Conservation (phyloP, 2,113 vertebrate species). For the Morone saxatilis region DNA sequence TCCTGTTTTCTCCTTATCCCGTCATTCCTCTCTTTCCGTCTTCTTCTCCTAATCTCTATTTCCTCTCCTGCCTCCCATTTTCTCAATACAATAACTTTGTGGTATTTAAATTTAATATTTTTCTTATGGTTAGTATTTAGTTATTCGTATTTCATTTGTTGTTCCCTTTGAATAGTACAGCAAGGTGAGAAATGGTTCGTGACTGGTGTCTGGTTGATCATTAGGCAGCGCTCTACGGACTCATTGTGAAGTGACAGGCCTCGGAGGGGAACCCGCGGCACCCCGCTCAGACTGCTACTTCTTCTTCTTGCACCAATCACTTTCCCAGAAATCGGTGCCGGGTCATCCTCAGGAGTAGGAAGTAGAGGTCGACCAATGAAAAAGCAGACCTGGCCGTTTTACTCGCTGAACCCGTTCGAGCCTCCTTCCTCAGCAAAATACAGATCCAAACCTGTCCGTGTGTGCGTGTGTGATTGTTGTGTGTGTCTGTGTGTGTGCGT, state of each 20-base stretch:
- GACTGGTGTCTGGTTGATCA: constrained; percentile 88
- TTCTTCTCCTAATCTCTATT: not conserved
- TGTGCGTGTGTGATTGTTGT: not conserved
- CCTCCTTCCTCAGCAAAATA: constrained; percentile 73
- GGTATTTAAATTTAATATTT: not conserved
- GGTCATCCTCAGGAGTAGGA: constrained; percentile 92
- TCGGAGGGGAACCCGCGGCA: constrained; percentile 72
- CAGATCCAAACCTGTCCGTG: constrained; percentile 57
- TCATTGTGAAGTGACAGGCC: constrained; percentile 93
- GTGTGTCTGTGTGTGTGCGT: not conserved
- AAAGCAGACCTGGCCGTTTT: constrained; percentile 79
- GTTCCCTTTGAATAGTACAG: constrained; percentile 6
- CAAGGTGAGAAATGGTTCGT: constrained; percentile 66
- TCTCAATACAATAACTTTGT: not conserved
- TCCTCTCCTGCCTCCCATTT: not conserved
- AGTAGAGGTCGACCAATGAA: constrained; percentile 85
- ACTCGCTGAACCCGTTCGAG: constrained; percentile 76
- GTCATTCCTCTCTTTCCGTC: not conserved
- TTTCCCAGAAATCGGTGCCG: constrained; percentile 94
- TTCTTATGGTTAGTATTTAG: not conserved
- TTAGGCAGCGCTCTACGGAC: constrained; percentile 93
- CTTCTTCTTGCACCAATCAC: constrained; percentile 83
- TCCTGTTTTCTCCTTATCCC: not conserved
- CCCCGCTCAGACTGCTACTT: constrained; percentile 59
- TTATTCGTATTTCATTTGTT: not conserved